Base-by-base conservation (phyloP, 1,140 invertebrate species). In the Agrypnia vestita region DNA sequence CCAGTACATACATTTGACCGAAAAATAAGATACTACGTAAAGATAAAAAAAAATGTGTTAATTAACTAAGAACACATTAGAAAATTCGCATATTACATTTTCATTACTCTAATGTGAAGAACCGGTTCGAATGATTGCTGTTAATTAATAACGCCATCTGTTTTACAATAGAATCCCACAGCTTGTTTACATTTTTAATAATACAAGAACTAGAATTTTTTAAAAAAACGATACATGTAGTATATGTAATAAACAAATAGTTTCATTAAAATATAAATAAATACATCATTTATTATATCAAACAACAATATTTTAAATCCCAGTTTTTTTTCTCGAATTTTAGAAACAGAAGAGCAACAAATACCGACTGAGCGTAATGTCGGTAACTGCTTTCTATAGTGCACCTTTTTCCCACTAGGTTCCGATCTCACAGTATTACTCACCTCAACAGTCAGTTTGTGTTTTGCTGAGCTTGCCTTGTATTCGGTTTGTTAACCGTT, bases 401-500 rank as follows among this genome's bases (percentile, higher is more conserved):
- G 46, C 59, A 44, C n/a, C 44, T 76, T 76, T 76, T 64, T 21
- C 21, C 74, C 74, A 56, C 21, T n/a, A 76, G 73, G 13, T 35
- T 21, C 19, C n/a, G 11, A 12, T 6, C 12, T n/a, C 21, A 49
- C 44, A 1, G 13, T 64, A 10, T 21, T 51, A 21, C 19, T 53
- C 46, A 10, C 15, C 43, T 64, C 43, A 49, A n/a, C n/a, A 49
- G 25, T 78, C 67, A 78, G 76, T 78, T 69, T 55, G 76, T 71
- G 76, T 78, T 69, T 67, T 78, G 67, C 76, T 71, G 25, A 55
- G 75, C 43, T 77, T n/a, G 76, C 55, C 46, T 59, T 78, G 46
- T 78, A 47, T 62, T 78, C 17, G 21, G 43, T n/a, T 71, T 78
- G 13, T 15, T 55, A 10, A 19, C 21, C 35, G 49, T 12, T 35